These are phyloP conservation scores for Paraescarpia echinospica DNA, from an alignment of 1,140 invertebrate genomes.

Conservation along the genomic window DNA sequence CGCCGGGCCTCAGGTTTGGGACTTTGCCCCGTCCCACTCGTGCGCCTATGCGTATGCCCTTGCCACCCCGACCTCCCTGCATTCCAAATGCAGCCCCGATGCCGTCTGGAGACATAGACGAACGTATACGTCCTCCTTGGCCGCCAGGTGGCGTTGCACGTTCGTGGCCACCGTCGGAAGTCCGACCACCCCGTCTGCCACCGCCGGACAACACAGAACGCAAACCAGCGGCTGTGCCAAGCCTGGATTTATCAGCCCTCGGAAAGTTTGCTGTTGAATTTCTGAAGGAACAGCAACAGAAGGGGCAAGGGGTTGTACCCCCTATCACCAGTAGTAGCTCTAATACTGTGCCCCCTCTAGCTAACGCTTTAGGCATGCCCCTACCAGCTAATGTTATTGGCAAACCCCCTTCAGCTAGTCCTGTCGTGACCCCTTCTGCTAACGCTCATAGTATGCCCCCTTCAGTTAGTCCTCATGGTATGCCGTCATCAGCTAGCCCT, in stretches of 20 bases:
- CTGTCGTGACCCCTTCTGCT: neutral
- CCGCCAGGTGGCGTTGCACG: neutral
- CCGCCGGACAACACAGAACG: neutral
- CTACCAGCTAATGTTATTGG: neutral
- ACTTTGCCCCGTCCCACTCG: neutral
- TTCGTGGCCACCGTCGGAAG: neutral
- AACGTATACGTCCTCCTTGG: neutral
- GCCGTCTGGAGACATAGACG: neutral
- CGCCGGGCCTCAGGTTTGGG: neutral
- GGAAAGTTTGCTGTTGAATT: conserved; percentile 5
- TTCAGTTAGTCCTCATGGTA: neutral
- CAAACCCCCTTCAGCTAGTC: too few relatives aligned
- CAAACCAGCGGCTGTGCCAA: neutral
- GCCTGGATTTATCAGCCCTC: neutral
- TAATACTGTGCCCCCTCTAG: neutral
- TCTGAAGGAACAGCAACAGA: neutral
- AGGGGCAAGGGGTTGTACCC: neutral
- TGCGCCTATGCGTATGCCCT: neutral
- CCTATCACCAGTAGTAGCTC: neutral
- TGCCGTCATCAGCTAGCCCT: neutral
- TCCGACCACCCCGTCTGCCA: neutral
- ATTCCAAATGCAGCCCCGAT: neutral
- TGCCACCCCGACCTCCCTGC: neutral
- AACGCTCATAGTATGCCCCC: neutral
- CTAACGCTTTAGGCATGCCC: neutral